phyloP scores from a whole-genome alignment of 92 coral and sea anemone genomes.

The Muricea muricata region DNA sequence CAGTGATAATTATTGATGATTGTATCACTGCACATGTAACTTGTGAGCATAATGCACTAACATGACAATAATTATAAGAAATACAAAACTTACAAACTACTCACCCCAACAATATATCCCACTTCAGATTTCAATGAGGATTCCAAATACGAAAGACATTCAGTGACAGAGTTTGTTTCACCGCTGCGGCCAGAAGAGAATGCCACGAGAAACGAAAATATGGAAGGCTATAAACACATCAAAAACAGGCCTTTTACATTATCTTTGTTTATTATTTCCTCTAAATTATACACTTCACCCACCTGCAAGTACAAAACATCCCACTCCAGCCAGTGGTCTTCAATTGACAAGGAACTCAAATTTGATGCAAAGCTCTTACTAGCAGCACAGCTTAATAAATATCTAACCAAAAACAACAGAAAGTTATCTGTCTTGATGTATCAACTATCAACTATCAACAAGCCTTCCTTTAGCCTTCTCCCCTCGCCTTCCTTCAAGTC shows the following conservation, averaged over 20 bases:
- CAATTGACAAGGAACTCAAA: slow-evolving; percentile 64
- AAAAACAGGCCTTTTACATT: no score
- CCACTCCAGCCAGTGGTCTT: slow-evolving; percentile 97
- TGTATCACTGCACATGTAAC: no score
- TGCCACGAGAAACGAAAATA: slow-evolving; percentile 54
- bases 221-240: slow-evolving; percentile 64
- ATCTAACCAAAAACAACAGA: slow-evolving; percentile 57
- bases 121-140: slow-evolving; percentile 8
- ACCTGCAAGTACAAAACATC: slow-evolving; percentile 83
- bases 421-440: no score
- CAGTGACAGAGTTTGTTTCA: slow-evolving; percentile 3
- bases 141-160: slow-evolving; percentile 24
- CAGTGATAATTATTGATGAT: no score
- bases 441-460: no score
- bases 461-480: no score
- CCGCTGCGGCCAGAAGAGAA: not conserved
- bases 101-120: slow-evolving; percentile 34
- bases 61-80: no score
- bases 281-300: not conserved
- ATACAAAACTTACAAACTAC: not conserved
- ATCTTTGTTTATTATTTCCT: no score
- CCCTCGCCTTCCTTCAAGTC: no score
- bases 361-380: slow-evolving; percentile 21
- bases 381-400: slow-evolving; percentile 50
- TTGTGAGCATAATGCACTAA: no score